Percentiles rank a stretch among this genome's conserved stretches.
These are phyloP conservation scores for Calycopis cecrops DNA, from an alignment of 1,140 invertebrate genomes.

Conservation along the genomic window DNA sequence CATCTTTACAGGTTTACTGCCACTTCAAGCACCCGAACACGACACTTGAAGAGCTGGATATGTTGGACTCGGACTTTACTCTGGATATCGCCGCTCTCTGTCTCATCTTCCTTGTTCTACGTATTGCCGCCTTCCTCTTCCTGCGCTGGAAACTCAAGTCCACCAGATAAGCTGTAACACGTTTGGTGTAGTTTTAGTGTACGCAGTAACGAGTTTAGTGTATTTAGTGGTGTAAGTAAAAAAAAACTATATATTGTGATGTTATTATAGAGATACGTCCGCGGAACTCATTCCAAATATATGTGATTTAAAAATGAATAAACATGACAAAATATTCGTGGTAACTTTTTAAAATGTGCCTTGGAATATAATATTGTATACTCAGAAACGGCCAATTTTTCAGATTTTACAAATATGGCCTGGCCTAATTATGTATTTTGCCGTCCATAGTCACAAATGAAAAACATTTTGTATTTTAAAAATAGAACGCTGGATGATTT, in stretches of 20 bases:
- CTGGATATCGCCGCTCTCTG: conserved; percentile 89
- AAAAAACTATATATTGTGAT: conserved; percentile 15
- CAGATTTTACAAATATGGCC: no score
- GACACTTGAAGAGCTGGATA: conserved; percentile 94
- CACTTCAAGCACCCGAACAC: conserved; percentile 92
- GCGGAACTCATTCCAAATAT: conserved; percentile 13
- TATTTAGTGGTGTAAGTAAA: conserved; percentile 9
- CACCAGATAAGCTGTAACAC: conserved; percentile 76
- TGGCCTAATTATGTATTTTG: no score
- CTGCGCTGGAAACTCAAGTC: conserved; percentile 90
- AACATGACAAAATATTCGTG: conserved; percentile 16
- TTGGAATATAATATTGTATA: background rate
- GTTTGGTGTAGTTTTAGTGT: conserved; percentile 4
- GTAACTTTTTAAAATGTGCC: conserved; percentile 13
- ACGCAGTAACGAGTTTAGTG: conserved; percentile 3
- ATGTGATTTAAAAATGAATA: conserved; percentile 9
- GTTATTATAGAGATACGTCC: conserved; percentile 11
- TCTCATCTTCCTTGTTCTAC: conserved; percentile 90
- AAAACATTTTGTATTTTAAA: no score
- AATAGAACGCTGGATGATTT: no score
- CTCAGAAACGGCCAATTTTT: no score
- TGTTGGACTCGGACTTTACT: conserved; percentile 84
- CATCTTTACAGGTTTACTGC: conserved; percentile 83
- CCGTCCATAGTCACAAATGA: no score
- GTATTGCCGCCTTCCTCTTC: conserved; percentile 93